Evolutionary conservation across 2,113 vertebrate species (phyloP).

Genomic region (Poicephalus gulielmi): DNA sequence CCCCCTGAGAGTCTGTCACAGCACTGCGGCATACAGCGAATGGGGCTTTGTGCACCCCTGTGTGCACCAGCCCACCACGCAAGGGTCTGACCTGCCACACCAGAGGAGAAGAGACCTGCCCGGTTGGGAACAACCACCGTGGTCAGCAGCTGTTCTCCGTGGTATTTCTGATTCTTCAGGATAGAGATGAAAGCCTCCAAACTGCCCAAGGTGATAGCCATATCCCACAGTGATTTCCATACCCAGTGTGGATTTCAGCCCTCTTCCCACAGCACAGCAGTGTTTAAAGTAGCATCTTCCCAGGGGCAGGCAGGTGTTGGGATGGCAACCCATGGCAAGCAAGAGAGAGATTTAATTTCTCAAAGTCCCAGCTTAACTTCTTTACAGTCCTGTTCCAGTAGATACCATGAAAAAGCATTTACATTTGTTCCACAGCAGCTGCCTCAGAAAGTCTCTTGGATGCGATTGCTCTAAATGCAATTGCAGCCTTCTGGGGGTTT

Average conservation of each 20-base stretch:
- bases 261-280: not conserved
- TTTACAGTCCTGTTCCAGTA: not conserved
- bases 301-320: not conserved
- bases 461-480: not conserved
- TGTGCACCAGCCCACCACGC: accelerated
- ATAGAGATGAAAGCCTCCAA: not conserved
- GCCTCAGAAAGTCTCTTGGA: slow-evolving; percentile 28
- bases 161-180: not conserved
- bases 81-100: not conserved
- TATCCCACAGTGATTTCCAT: accelerated
- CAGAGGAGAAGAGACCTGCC: not conserved
- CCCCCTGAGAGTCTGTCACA: not conserved
- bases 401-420: not conserved
- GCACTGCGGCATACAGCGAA: not conserved
- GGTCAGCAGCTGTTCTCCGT: not conserved
- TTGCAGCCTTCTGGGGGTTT: not conserved
- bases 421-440: not conserved
- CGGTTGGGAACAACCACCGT: accelerated
- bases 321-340: not conserved
- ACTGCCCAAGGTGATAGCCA: accelerated
- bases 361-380: not conserved
- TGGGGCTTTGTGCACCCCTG: not conserved
- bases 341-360: not conserved
- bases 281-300: not conserved
- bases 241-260: accelerated